A percentile compares a stretch with the other conserved stretches of the same genome.
Conservation (phyloP, 2,888 invertebrate genomes). For the Onchidella celtica region DNA sequence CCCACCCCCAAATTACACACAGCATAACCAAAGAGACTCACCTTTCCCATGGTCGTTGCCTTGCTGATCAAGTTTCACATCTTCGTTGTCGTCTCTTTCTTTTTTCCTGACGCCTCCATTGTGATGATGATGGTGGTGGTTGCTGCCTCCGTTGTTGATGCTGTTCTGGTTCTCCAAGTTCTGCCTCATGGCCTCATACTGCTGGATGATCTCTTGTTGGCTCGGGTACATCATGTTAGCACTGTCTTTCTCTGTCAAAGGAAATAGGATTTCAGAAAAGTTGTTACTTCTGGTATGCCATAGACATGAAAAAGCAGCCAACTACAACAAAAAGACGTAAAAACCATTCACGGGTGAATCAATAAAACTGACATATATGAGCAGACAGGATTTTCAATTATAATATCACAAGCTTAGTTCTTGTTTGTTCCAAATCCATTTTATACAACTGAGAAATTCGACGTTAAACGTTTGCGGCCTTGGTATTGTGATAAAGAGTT, state of each 20-base stretch:
- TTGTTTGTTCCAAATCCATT: no score
- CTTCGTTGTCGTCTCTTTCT: not conserved
- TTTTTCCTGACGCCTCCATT: not conserved
- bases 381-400: no score
- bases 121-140: not conserved
- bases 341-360: no score
- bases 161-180: not conserved
- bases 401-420: no score
- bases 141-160: not conserved
- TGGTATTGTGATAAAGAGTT: no score
- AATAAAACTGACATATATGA: no score
- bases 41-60: slow-evolving; percentile 9
- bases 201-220: not conserved
- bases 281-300: no score
- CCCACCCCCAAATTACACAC: not conserved
- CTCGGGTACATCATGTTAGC: not conserved
- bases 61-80: not conserved
- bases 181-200: slow-evolving; percentile 15
- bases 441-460: no score
- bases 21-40: not conserved
- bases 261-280: no score
- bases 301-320: no score
- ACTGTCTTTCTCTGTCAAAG: slow-evolving; percentile 1
- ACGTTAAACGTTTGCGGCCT: no score
- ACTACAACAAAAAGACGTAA: no score